Conservation (phyloP, 2,888 invertebrate species). For the Halictus ligatus region DNA sequence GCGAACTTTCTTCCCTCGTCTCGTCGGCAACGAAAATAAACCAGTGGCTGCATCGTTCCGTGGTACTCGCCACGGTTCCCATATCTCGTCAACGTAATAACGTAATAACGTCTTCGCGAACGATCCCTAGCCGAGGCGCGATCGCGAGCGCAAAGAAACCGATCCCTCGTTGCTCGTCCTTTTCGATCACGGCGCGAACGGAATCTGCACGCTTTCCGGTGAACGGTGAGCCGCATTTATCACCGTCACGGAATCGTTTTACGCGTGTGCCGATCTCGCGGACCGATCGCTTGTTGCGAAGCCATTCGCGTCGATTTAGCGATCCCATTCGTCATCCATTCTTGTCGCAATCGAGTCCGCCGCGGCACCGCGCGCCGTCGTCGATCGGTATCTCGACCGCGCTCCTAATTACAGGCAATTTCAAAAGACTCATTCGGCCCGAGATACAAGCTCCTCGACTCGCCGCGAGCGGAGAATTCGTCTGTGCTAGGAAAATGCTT, state of each 20-base stretch:
- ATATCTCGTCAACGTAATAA: not conserved
- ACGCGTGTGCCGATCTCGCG: constrained; percentile 41
- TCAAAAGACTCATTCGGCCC: constrained; percentile 13
- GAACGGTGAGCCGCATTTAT: constrained; percentile 52
- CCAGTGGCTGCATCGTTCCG: not conserved
- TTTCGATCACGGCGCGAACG: not conserved
- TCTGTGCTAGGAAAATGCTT: constrained; percentile 14
- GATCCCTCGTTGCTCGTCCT: not conserved
- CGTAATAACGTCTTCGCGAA: constrained; percentile 23
- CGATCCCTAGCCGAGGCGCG: not conserved
- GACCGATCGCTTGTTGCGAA: constrained; percentile 35
- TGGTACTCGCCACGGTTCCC: not conserved
- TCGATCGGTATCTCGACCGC: constrained; percentile 30
- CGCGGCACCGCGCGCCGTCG: not conserved
- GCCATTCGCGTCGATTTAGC: constrained; percentile 45
- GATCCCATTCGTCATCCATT: constrained; percentile 40
- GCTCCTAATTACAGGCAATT: constrained; percentile 24
- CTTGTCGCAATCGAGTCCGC: constrained; percentile 27
- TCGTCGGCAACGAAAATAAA: constrained; percentile 5
- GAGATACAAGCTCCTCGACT: not conserved
- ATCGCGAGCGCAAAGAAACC: not conserved
- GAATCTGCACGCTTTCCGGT: constrained; percentile 35
- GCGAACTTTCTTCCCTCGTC: not conserved
- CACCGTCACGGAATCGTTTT: constrained; percentile 44
- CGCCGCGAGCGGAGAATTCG: constrained; percentile 6